Evolutionary conservation across 2,888 invertebrate genomes (phyloP).

Genomic region (Drosophila neonasuta): DNA sequence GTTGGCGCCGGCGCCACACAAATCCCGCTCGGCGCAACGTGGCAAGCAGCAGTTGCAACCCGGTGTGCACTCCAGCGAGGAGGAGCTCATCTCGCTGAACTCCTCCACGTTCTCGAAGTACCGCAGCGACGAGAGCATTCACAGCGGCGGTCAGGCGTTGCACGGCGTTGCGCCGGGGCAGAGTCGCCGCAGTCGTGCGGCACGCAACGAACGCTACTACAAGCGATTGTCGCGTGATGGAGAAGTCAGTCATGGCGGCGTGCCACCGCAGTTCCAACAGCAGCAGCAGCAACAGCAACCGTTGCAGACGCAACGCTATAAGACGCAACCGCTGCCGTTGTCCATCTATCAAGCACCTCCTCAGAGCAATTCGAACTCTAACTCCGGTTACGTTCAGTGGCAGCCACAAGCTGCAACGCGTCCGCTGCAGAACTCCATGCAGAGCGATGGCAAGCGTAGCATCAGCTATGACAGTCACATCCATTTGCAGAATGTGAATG

Average conservation of each 20-base stretch:
- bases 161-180: slow-evolving; percentile 58
- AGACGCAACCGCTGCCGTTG: slow-evolving; percentile 81
- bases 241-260: slow-evolving; percentile 82
- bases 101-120: slow-evolving; percentile 87
- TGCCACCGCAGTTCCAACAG: slow-evolving; percentile 62
- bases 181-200: slow-evolving; percentile 87
- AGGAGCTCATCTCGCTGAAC: slow-evolving; percentile 84
- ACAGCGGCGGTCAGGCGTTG: slow-evolving; percentile 82
- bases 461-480: slow-evolving; percentile 82
- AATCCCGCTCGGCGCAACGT: slow-evolving; percentile 71
- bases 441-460: slow-evolving; percentile 78
- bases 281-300: slow-evolving; percentile 82
- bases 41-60: slow-evolving; percentile 39
- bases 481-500: slow-evolving; percentile 77
- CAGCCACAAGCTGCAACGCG: slow-evolving; percentile 58
- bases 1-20: slow-evolving; percentile 41
- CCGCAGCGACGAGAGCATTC: slow-evolving; percentile 87
- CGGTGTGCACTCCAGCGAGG: slow-evolving; percentile 77
- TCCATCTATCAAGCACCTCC: slow-evolving; percentile 79
- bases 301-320: slow-evolving; percentile 82
- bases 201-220: slow-evolving; percentile 91
- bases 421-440: slow-evolving; percentile 77
- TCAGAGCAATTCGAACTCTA: slow-evolving; percentile 13
- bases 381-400: slow-evolving; percentile 76
- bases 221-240: slow-evolving; percentile 89